These are phyloP conservation scores for Sipunculus nudus DNA, from an alignment of 2,888 invertebrate genomes.

Conservation along the genomic window DNA sequence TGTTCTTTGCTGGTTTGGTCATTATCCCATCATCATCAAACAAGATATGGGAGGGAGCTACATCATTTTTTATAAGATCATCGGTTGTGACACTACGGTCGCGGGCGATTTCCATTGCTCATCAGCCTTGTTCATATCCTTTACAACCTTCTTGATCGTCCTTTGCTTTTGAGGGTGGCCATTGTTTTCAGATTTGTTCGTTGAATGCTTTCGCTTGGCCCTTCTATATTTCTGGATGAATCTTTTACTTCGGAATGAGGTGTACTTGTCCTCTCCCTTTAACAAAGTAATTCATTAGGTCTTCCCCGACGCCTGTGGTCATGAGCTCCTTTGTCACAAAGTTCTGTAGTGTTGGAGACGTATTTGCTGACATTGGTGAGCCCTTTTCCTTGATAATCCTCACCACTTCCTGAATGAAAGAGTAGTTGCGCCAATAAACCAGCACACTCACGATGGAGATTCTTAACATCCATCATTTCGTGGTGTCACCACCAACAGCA, in stretches of 20 bases:
- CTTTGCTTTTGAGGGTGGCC: slow-evolving; percentile 5
- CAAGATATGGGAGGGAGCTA: neutral
- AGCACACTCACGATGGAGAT: no score
- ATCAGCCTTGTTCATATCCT: slow-evolving; percentile 10
- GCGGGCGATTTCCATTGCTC: slow-evolving; percentile 4
- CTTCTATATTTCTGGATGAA: neutral
- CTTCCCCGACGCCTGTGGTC: neutral
- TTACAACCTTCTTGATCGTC: slow-evolving; percentile 1
- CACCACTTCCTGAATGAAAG: neutral
- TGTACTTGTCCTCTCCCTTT: slow-evolving; percentile 9
- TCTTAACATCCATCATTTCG: slow-evolving; percentile 18
- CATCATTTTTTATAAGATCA: neutral
- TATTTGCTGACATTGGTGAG: slow-evolving; percentile 2
- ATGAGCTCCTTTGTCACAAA: slow-evolving; percentile 13
- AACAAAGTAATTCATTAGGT: neutral
- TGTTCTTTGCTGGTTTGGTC: slow-evolving; percentile 10
- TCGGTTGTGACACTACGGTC: slow-evolving; percentile 3
- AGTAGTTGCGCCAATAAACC: no score
- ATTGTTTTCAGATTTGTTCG: slow-evolving; percentile 9
- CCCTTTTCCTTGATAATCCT: slow-evolving; percentile 8
- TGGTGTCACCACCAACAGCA: no score
- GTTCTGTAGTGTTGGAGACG: neutral
- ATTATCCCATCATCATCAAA: slow-evolving; percentile 4
- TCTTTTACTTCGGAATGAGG: neutral
- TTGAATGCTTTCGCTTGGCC: neutral